Evolutionary conservation across 2,113 vertebrate species (phyloP).

Genomic region (Dipodomys spectabilis): DNA sequence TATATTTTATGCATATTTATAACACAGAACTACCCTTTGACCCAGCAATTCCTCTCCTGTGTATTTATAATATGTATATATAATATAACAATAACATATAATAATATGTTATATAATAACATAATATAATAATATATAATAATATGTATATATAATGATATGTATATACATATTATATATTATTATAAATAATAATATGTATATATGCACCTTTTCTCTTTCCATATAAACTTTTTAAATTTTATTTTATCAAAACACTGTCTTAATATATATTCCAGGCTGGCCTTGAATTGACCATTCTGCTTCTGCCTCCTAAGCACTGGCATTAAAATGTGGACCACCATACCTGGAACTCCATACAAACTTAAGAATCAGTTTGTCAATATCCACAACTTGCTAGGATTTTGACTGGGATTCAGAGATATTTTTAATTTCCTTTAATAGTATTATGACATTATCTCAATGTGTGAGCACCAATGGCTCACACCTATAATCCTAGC

Average conservation of each 20-base stretch:
- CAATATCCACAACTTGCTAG: not conserved
- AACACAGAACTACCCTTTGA: no score
- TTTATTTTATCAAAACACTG: not conserved
- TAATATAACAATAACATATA: no score
- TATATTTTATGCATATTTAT: no score
- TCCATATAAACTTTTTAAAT: not conserved
- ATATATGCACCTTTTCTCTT: not conserved
- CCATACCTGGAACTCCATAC: not conserved
- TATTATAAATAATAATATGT: no score
- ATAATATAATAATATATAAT: no score
- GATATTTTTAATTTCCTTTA: constrained; percentile 11
- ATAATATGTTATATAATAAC: no score
- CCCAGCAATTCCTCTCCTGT: no score
- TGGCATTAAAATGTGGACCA: not conserved
- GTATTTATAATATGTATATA: no score
- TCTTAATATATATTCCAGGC: not conserved
- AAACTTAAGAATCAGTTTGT: not conserved
- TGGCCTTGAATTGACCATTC: not conserved
- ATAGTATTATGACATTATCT: not conserved
- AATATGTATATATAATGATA: no score
- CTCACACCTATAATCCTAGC: no score
- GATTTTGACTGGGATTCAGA: not conserved
- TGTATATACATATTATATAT: no score
- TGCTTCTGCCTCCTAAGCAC: not conserved
- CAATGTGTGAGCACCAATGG: not conserved